These are phyloP conservation scores for Phania funesta DNA, from an alignment of 2,888 invertebrate genomes.

Conservation along the genomic window DNA sequence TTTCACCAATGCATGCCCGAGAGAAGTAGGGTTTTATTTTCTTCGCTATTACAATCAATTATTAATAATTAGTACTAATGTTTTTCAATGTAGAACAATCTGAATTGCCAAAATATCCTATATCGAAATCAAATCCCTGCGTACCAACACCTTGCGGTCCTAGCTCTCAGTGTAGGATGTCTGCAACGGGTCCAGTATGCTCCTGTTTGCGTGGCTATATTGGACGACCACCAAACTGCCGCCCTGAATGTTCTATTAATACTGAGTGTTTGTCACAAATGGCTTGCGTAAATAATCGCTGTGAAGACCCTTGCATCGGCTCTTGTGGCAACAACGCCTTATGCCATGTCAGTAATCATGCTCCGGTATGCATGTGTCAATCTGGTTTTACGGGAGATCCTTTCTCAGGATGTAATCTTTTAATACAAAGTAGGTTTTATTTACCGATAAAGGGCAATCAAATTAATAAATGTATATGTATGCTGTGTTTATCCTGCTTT, in stretches of 20 bases:
- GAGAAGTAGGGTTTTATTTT: constrained; percentile 76
- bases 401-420: constrained; percentile 82
- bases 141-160: constrained; percentile 85
- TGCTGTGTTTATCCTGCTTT: constrained; percentile 50
- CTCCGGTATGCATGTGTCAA: constrained; percentile 81
- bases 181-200: constrained; percentile 82
- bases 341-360: constrained; percentile 83
- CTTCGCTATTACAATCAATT: not conserved
- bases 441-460: not conserved
- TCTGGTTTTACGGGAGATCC: constrained; percentile 84
- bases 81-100: constrained; percentile 70
- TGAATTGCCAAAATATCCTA: constrained; percentile 71
- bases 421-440: constrained; percentile 80
- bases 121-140: constrained; percentile 82
- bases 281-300: constrained; percentile 82
- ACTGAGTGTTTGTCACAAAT: constrained; percentile 81
- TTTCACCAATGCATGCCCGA: constrained; percentile 85
- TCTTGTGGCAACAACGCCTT: constrained; percentile 86
- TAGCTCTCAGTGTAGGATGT: constrained; percentile 83
- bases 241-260: constrained; percentile 84
- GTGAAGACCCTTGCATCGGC: constrained; percentile 84
- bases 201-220: constrained; percentile 83
- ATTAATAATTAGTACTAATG: not conserved
- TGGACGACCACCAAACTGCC: constrained; percentile 84
- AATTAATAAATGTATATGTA: constrained; percentile 26